These are phyloP conservation scores for Philaethria dido DNA, from an alignment of 2,888 invertebrate genomes.

Conservation along the genomic window DNA sequence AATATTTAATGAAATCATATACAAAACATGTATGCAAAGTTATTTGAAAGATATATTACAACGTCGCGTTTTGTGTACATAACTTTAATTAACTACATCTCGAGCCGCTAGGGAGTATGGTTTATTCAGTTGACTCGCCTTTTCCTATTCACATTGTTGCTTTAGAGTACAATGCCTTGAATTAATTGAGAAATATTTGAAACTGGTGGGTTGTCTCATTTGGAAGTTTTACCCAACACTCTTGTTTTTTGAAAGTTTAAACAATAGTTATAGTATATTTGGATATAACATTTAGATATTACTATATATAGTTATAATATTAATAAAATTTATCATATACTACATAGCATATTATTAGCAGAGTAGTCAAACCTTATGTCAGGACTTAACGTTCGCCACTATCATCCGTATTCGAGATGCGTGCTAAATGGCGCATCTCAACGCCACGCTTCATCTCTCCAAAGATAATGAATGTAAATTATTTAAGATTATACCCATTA, in stretches of 20 bases:
- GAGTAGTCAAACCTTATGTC: too few relatives aligned
- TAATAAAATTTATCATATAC: too few relatives aligned
- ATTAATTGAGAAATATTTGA: conserved; percentile 23
- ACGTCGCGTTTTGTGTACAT: conserved; percentile 25
- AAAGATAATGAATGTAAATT: too few relatives aligned
- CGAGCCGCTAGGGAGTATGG: conserved; percentile 26
- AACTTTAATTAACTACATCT: conserved; percentile 38
- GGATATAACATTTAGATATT: too few relatives aligned
- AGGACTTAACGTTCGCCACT: too few relatives aligned
- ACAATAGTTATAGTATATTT: too few relatives aligned
- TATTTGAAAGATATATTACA: conserved; percentile 23
- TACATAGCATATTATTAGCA: too few relatives aligned
- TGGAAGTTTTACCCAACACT: background rate
- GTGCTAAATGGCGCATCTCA: too few relatives aligned
- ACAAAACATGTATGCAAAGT: conserved; percentile 11
- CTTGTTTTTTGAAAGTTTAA: background rate
- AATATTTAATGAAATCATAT: conserved; percentile 13
- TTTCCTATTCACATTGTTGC: conserved; percentile 30
- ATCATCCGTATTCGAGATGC: too few relatives aligned
- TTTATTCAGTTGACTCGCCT: conserved; percentile 27
- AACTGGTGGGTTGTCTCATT: background rate
- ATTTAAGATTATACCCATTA: too few relatives aligned
- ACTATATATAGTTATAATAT: too few relatives aligned
- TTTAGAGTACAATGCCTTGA: conserved; percentile 25
- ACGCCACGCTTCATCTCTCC: too few relatives aligned